Conservation (phyloP, 2,113 vertebrate species). For the Macroglossus sobrinus region DNA sequence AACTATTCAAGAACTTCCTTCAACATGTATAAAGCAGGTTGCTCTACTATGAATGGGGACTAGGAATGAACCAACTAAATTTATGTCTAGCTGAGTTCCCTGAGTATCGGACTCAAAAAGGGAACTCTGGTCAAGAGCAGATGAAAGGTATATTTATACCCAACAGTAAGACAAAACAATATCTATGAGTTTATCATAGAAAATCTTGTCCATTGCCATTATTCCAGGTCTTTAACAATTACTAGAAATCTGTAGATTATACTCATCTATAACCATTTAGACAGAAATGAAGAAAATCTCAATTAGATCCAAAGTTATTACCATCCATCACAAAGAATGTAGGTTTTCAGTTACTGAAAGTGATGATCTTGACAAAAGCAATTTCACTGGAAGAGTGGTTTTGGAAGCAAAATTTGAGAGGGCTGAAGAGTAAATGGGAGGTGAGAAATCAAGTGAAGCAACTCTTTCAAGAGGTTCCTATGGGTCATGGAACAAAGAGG, state of each 20-base stretch:
- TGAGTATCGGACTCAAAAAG: not conserved
- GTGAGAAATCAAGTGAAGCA: not conserved
- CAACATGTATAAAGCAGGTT: not conserved
- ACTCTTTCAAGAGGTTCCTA: not conserved
- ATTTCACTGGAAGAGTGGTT: not conserved
- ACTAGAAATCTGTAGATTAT: not conserved
- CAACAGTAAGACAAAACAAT: not conserved
- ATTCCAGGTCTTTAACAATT: conserved; percentile 18
- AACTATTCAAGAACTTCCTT: conserved; percentile 26
- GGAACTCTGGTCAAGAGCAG: not conserved
- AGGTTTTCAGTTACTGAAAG: not conserved
- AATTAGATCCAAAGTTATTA: conserved; percentile 23
- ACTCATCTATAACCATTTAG: not conserved
- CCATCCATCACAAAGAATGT: not conserved
- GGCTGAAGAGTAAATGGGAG: not conserved
- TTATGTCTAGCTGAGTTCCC: not conserved
- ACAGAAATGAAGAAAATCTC: conserved; percentile 30
- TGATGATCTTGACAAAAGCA: not conserved
- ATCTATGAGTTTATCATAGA: not conserved
- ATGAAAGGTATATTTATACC: not conserved
- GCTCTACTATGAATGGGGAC: not conserved
- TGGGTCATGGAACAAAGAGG: not conserved
- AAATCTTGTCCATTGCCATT: not conserved
- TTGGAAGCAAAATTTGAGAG: not conserved
- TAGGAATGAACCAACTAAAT: not conserved